Base-by-base conservation (phyloP, 2,888 invertebrate species). In the Pasiphila rectangulata region DNA sequence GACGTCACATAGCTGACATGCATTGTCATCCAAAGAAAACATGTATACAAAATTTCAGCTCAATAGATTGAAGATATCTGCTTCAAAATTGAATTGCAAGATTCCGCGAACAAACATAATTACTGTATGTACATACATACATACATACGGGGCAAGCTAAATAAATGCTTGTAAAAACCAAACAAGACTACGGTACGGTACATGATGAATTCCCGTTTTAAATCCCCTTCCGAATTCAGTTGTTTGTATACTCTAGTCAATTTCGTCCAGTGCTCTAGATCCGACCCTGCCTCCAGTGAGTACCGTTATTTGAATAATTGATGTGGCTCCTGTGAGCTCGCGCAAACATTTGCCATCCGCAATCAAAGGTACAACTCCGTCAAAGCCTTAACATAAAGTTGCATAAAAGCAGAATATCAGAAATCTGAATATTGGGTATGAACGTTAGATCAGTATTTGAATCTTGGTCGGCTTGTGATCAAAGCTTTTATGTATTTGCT, bases 291-390 rank as follows among this genome's bases (percentile, higher is more conserved):
- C 30, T 23, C 37, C 43, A 49, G 46, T 34, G 34, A 49, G 46
- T 34, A 25, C 49, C 46, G 80, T 77, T 81, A 83, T 83, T 83
- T 84, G 82, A 85, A 86, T 85, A 83, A 84, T 84, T 83, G 81
- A 83, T 78, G 75, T 70, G 69, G 72, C 69, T 70, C 78, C 70
- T 72, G 75, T 76, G 78, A 78, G 78, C 76, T 72, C 65, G 59
- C 61, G 73, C 83, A 83, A 84, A 85, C 78, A 79, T 86, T 85
- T 83, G 84, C 80, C 65, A 77, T 76, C 72, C 72, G 79, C 84
- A 83, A 82, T 83, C 82, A 83, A 73, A 83, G 79, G 80, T 79
- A 78, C 72, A 74, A 78, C 72, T 81, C 75, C 64, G 67, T 69
- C 59, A 56, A 54, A 54, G 47, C 53, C 40, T 49, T 46, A 40